A percentile compares a stretch with the other conserved stretches of the same genome.
Evolutionary conservation across 2,888 invertebrate species (phyloP).

Genomic region (Lamellibrachia columna): DNA sequence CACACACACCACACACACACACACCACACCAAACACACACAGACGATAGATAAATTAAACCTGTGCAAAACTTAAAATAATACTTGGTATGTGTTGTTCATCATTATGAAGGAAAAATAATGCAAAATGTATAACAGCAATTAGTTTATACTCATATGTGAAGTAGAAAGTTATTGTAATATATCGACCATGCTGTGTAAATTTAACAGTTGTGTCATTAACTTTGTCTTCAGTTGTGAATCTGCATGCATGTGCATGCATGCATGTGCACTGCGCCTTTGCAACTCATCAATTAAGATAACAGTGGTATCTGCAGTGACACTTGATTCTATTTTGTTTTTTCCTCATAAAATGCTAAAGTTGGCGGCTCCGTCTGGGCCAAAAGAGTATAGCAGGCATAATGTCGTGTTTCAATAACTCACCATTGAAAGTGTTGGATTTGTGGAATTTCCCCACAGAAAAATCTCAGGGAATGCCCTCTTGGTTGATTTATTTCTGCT

Average conservation of each 20-base stretch:
- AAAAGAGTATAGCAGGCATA: not conserved
- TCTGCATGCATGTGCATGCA: not conserved
- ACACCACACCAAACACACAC: no score
- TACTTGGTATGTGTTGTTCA: no score
- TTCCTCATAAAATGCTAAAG: not conserved
- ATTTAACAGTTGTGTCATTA: no score
- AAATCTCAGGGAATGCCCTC: not conserved
- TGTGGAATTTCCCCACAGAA: constrained; percentile 9
- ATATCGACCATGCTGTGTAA: no score
- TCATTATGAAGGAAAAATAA: no score
- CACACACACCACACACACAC: no score
- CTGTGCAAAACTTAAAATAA: no score
- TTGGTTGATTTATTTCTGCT: not conserved
- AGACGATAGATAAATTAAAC: no score
- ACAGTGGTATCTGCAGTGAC: not conserved
- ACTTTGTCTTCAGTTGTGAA: no score
- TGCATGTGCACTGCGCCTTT: not conserved
- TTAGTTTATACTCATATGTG: not conserved
- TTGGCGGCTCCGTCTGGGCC: not conserved
- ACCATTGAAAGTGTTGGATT: not conserved
- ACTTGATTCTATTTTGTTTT: not conserved
- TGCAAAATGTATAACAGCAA: no score
- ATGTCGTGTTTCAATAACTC: not conserved
- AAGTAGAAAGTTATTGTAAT: not conserved
- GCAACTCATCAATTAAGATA: not conserved